phyloP scores from a whole-genome alignment of 2,888 invertebrate genomes.

The Tipula confusa region DNA sequence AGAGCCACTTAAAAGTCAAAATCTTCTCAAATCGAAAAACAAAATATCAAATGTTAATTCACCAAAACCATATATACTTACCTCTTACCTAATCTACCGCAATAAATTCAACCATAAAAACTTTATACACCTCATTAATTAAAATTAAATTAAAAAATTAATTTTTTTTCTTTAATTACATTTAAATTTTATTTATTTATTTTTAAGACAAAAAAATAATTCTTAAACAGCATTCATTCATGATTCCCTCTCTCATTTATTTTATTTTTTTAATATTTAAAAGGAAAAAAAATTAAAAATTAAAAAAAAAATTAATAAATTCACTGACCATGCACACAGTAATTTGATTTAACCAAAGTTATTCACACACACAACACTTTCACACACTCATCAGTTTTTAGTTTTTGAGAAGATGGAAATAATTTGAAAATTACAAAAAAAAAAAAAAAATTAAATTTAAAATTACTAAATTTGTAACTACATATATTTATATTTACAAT shows the following conservation, averaged over 20 bases:
- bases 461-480: background rate
- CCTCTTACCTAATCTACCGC: background rate
- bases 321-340: background rate
- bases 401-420: background rate
- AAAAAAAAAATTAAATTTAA: background rate
- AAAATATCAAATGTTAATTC: no score
- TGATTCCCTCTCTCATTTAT: constrained; percentile 1
- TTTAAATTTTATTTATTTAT: background rate
- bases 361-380: background rate
- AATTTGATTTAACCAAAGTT: background rate
- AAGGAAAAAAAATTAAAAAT: no score
- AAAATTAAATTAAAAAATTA: background rate
- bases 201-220: background rate
- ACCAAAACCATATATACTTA: background rate
- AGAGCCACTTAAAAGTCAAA: no score
- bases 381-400: background rate
- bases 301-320: background rate
- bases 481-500: constrained; percentile 14
- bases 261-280: background rate
- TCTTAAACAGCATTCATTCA: constrained; percentile 1
- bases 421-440: background rate
- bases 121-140: no score
- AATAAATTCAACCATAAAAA: no score
- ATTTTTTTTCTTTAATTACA: background rate
- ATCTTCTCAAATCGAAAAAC: background rate